Percentiles rank a stretch among this genome's conserved stretches.
phyloP scores from a whole-genome alignment of 2,888 invertebrate genomes.

The Imbricaverruca yamaguchii region DNA sequence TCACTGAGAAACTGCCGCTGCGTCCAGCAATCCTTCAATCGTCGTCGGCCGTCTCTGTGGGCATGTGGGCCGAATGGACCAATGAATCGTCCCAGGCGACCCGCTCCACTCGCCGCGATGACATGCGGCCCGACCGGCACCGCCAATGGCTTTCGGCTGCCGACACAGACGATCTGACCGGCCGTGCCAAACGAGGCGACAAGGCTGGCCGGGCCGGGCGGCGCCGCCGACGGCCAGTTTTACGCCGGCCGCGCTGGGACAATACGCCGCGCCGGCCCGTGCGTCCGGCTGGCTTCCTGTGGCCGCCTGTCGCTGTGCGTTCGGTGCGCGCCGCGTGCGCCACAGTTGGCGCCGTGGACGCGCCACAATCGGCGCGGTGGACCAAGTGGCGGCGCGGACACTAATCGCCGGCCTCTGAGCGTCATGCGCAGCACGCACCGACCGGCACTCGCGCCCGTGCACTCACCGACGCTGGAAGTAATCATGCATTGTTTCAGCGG shows the following conservation, averaged over 20 bases:
- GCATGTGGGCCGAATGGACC: not conserved
- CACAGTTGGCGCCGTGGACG: not conserved
- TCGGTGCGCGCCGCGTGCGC: not conserved
- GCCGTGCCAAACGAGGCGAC: not conserved
- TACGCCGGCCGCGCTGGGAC: not conserved
- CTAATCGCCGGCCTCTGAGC: not conserved
- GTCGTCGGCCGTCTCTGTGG: not conserved
- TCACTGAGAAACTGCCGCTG: not conserved
- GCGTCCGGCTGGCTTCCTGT: not conserved
- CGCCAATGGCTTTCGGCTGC: not conserved
- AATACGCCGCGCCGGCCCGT: not conserved
- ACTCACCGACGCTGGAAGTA: not conserved
- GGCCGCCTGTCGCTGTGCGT: not conserved
- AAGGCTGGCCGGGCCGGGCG: not conserved
- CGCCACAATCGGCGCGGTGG: conserved; percentile 1
- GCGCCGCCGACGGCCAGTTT: not conserved
- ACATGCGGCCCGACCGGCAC: not conserved
- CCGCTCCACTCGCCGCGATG: not conserved
- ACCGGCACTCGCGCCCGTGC: not conserved
- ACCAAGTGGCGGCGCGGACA: not conserved
- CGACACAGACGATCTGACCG: not conserved
- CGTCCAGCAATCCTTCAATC: not conserved
- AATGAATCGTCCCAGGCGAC: not conserved
- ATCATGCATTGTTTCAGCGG: not conserved
- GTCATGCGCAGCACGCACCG: not conserved